Evolutionary conservation across 2,113 vertebrate genomes (phyloP).

Genomic region (Cyphomyrus plagiostoma): DNA sequence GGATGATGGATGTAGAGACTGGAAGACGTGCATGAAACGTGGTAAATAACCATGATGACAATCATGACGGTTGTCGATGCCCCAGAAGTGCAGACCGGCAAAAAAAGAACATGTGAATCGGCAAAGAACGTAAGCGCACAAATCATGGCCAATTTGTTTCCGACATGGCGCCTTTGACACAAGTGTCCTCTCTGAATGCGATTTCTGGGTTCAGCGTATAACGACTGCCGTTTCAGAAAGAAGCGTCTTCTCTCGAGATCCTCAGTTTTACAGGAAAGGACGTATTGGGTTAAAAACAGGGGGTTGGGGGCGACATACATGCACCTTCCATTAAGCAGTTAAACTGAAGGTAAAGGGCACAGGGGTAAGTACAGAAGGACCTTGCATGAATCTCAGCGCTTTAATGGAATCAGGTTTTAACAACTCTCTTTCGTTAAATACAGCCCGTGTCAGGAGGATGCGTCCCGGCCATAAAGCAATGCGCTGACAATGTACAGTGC

Average conservation of each 20-base stretch:
- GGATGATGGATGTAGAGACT: neutral
- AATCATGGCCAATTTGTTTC: neutral
- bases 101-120: neutral
- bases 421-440: constrained; percentile 98
- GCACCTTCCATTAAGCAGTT: constrained; percentile 78
- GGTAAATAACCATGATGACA: neutral
- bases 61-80: too few relatives aligned
- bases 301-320: constrained; percentile 16
- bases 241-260: constrained; percentile 40
- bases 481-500: constrained; percentile 98
- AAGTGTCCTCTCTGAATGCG: neutral
- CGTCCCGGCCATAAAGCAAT: constrained; percentile 94
- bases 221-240: constrained; percentile 28
- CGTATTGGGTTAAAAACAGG: constrained; percentile 40
- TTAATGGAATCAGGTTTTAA: constrained; percentile 95
- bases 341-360: constrained; percentile 82
- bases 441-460: constrained; percentile 95
- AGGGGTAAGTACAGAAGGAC: constrained; percentile 86
- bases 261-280: constrained; percentile 29
- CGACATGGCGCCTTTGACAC: neutral
- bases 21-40: neutral
- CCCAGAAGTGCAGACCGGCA: neutral
- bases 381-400: constrained; percentile 79
- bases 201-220: neutral
- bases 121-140: neutral